phyloP scores from a whole-genome alignment of 1,140 invertebrate genomes.

The Aphaenogaster ashmeadi region DNA sequence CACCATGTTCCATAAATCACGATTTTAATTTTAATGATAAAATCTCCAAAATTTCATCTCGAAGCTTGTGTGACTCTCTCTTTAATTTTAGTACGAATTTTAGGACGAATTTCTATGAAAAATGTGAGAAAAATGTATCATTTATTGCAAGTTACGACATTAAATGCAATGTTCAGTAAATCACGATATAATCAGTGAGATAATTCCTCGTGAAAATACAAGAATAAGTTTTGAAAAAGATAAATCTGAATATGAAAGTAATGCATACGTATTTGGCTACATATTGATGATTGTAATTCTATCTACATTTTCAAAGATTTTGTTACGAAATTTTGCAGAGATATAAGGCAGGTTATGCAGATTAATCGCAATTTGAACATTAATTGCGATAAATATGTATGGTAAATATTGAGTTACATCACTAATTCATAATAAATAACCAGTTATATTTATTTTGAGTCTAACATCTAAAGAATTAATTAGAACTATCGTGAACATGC shows the following conservation, averaged over 20 bases:
- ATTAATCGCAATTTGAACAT: not conserved
- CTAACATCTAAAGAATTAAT: not conserved
- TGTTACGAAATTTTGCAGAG: not conserved
- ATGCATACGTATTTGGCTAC: not conserved
- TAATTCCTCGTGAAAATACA: not conserved
- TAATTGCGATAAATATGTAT: not conserved
- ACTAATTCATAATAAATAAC: not conserved
- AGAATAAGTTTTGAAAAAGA: not conserved
- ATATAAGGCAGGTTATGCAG: not conserved
- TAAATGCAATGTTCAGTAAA: not conserved
- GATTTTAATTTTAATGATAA: not conserved
- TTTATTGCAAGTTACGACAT: not conserved
- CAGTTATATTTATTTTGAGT: not conserved
- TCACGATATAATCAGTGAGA: not conserved
- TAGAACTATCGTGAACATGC: not conserved
- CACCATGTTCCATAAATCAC: not conserved
- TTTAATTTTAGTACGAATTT: conserved; percentile 1
- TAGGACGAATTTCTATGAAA: not conserved
- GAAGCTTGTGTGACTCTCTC: not conserved
- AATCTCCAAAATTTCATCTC: not conserved
- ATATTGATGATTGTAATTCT: not conserved
- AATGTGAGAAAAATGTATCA: not conserved
- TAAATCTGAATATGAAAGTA: not conserved
- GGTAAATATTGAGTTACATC: not conserved
- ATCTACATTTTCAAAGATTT: not conserved